Evolutionary conservation across 2,888 invertebrate genomes (phyloP).

Genomic region (Rhogogaster chlorosoma): DNA sequence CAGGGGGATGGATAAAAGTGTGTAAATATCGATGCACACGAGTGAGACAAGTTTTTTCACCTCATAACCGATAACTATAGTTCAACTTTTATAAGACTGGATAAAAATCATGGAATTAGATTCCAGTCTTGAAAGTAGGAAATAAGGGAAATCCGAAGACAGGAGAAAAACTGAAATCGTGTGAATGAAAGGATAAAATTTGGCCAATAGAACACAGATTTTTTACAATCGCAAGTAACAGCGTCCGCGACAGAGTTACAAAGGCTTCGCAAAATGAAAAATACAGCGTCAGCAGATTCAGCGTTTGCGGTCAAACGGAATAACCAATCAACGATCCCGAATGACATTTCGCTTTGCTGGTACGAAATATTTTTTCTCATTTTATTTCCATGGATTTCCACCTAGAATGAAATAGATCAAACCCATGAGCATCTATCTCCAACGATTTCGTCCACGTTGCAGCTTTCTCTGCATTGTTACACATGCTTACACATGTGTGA

Average conservation of each 20-base stretch:
- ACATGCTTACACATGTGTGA: not conserved
- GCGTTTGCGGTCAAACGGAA: conserved; percentile 33
- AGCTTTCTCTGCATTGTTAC: not conserved
- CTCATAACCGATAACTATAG: no score
- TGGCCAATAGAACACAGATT: not conserved
- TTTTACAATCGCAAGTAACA: conserved; percentile 9
- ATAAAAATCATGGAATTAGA: not conserved
- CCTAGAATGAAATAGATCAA: conserved; percentile 33
- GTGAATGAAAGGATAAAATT: not conserved
- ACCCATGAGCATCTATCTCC: conserved; percentile 1
- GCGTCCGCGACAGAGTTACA: not conserved
- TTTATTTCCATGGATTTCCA: not conserved
- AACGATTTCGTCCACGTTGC: conserved; percentile 10
- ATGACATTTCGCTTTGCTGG: not conserved
- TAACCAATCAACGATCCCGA: conserved; percentile 35
- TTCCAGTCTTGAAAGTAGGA: no score
- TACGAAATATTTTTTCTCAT: not conserved
- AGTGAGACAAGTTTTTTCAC: no score
- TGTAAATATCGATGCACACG: no score
- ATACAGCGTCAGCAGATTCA: conserved; percentile 34
- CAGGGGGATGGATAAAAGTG: no score
- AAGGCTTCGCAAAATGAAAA: not conserved
- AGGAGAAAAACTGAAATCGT: not conserved
- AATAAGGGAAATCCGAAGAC: not conserved
- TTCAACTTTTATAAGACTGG: not conserved